These are phyloP conservation scores for Gnathonemus longibarbis DNA, from an alignment of 2,113 vertebrate species.

Conservation along the genomic window DNA sequence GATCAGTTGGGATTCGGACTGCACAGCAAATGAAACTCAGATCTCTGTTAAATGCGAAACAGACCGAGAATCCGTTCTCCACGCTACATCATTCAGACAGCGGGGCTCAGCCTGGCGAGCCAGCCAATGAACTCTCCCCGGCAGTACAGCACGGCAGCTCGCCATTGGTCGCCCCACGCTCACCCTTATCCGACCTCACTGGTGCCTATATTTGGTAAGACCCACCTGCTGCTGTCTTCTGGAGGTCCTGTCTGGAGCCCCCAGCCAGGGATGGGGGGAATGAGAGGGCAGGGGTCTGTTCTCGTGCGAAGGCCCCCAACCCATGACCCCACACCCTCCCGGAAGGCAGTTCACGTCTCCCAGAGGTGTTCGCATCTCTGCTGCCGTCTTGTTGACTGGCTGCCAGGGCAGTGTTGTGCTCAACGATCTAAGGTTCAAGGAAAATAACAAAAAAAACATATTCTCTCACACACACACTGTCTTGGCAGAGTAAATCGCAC, in stretches of 20 bases:
- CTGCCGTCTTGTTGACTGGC: neutral
- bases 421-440: neutral
- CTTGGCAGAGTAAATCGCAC: neutral
- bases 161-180: neutral
- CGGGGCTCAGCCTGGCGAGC: neutral
- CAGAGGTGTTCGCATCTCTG: neutral
- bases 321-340: neutral
- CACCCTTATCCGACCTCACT: neutral
- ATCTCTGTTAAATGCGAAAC: slow-evolving; percentile 50
- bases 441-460: neutral
- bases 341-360: neutral
- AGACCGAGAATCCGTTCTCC: slow-evolving; percentile 24
- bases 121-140: slow-evolving; percentile 33
- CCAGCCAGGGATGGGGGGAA: neutral
- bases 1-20: slow-evolving; percentile 49
- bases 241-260: neutral
- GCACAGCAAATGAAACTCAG: slow-evolving; percentile 57
- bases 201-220: neutral
- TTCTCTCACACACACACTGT: neutral
- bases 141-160: neutral
- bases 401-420: neutral
- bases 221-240: slow-evolving; percentile 20
- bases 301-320: neutral
- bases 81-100: slow-evolving; percentile 15
- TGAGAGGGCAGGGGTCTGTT: neutral